phyloP scores from a whole-genome alignment of 1,140 invertebrate genomes.

The Amyelois transitella region DNA sequence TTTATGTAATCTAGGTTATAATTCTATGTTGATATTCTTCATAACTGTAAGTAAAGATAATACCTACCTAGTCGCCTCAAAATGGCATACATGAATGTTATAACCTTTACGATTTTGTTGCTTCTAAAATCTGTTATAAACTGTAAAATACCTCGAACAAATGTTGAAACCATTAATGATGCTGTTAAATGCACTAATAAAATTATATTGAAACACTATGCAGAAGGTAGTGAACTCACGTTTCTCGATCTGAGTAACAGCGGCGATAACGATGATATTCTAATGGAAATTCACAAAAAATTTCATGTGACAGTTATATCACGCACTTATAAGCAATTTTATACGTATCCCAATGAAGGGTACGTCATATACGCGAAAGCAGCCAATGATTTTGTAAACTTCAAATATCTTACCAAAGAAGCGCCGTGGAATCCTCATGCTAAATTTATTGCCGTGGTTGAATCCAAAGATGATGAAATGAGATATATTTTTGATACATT shows the following conservation, averaged over 20 bases:
- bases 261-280: neutral
- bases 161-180: neutral
- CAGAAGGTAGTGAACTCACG: neutral
- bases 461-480: neutral
- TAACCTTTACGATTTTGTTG: neutral
- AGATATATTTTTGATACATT: slow-evolving; percentile 11
- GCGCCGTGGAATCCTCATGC: slow-evolving; percentile 7
- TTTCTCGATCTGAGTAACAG: neutral
- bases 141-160: neutral
- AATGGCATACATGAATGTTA: neutral
- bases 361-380: slow-evolving; percentile 7
- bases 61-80: too few relatives aligned
- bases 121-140: neutral
- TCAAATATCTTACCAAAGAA: slow-evolving; percentile 1
- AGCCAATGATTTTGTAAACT: slow-evolving; percentile 3
- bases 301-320: neutral
- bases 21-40: too few relatives aligned
- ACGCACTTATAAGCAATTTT: neutral
- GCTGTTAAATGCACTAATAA: neutral
- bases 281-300: neutral
- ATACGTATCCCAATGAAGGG: neutral
- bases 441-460: slow-evolving; percentile 1
- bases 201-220: neutral
- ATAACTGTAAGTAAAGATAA: too few relatives aligned
- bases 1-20: too few relatives aligned